Conservation (phyloP, 2,113 vertebrate genomes). For the Formicarius rufipectus region DNA sequence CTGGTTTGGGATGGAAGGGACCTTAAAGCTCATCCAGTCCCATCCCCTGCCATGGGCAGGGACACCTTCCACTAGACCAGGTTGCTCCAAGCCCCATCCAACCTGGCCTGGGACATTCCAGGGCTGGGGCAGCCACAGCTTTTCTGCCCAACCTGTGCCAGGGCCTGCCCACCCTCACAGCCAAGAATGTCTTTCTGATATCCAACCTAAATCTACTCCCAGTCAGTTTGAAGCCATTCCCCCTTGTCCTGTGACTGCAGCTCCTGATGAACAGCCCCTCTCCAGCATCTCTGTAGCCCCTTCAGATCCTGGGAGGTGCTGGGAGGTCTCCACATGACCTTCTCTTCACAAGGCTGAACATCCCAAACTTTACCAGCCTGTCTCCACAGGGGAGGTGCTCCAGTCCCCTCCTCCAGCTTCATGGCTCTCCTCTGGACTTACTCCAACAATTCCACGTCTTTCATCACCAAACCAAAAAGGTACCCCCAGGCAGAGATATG, state of each 20-base stretch:
- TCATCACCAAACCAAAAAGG: background rate
- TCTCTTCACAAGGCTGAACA: background rate
- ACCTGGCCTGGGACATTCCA: background rate
- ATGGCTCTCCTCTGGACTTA: background rate
- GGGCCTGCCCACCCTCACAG: fast-evolving
- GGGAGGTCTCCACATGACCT: background rate
- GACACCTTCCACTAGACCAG: fast-evolving
- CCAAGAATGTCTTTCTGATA: background rate
- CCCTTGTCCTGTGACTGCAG: background rate
- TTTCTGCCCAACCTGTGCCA: background rate
- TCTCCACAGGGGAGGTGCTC: fast-evolving
- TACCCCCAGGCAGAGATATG: background rate
- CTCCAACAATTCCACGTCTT: background rate
- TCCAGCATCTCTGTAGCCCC: background rate
- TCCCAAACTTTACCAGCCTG: background rate
- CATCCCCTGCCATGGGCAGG: background rate
- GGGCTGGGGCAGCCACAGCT: background rate
- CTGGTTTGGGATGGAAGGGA: background rate
- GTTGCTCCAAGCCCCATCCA: fast-evolving
- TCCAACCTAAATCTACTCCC: background rate
- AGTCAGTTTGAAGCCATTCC: background rate
- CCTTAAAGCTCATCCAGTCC: fast-evolving
- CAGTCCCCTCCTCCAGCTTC: too few relatives aligned
- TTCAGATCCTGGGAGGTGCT: background rate
- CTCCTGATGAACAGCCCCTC: too few relatives aligned